phyloP scores from a whole-genome alignment of 2,113 vertebrate species.

The Sturnus vulgaris region DNA sequence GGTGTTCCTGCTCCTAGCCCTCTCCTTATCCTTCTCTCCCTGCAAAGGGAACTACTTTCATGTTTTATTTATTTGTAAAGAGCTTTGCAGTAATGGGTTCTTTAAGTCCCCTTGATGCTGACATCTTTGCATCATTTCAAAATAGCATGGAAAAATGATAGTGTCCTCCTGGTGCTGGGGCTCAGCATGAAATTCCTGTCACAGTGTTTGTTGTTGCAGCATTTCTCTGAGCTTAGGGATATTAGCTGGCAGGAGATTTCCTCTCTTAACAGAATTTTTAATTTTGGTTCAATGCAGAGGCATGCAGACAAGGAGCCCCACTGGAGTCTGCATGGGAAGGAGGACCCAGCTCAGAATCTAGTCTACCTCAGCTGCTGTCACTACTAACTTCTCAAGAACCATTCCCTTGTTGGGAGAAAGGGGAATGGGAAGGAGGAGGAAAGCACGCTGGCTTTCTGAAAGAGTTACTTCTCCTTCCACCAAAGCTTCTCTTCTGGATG shows the following conservation, averaged over 20 bases:
- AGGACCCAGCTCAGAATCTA: background rate
- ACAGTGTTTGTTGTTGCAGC: background rate
- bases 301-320: background rate
- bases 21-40: background rate
- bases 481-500: background rate
- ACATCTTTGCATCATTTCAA: constrained; percentile 4
- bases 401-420: background rate
- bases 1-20: background rate
- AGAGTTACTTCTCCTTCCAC: background rate
- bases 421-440: background rate
- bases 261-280: constrained; percentile 47
- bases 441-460: background rate
- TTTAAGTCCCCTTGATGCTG: background rate
- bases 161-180: background rate
- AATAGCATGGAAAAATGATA: background rate
- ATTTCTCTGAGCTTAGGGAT: background rate
- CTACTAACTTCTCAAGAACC: background rate
- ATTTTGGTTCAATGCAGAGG: background rate
- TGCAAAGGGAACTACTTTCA: background rate
- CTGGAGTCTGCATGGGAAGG: background rate
- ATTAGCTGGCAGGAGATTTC: constrained; percentile 33
- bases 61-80: constrained; percentile 37
- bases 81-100: background rate
- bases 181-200: constrained; percentile 24
- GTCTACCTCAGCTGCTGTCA: background rate